These are phyloP conservation scores for Ophiodon elongatus DNA, from an alignment of 2,113 vertebrate species.

Conservation along the genomic window DNA sequence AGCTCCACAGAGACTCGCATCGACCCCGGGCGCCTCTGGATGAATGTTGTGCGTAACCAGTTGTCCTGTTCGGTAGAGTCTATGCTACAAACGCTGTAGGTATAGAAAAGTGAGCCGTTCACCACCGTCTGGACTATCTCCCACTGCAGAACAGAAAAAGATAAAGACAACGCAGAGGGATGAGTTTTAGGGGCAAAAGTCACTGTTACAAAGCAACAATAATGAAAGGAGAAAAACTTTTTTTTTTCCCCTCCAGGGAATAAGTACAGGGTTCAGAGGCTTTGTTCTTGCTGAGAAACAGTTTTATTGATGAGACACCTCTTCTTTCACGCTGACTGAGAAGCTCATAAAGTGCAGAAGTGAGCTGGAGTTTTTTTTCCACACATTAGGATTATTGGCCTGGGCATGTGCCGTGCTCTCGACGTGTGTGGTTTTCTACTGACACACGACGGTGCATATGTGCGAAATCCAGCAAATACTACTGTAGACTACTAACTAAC, in stretches of 20 bases:
- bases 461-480: slow-evolving; percentile 63
- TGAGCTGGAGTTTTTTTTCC: slow-evolving; percentile 54
- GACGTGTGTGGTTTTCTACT: slow-evolving; percentile 79
- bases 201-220: slow-evolving; percentile 9
- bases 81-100: slow-evolving; percentile 94
- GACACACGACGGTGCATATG: slow-evolving; percentile 50
- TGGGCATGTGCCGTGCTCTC: slow-evolving; percentile 65
- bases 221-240: slow-evolving; percentile 45
- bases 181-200: slow-evolving; percentile 51
- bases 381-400: slow-evolving; percentile 61
- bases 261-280: slow-evolving; percentile 52
- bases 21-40: slow-evolving; percentile 89
- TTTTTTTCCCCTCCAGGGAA: slow-evolving; percentile 13
- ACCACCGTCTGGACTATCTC: slow-evolving; percentile 94
- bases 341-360: slow-evolving; percentile 62
- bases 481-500: slow-evolving; percentile 66
- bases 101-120: slow-evolving; percentile 91
- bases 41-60: slow-evolving; percentile 97
- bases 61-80: slow-evolving; percentile 94
- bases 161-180: slow-evolving; percentile 34
- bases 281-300: slow-evolving; percentile 59
- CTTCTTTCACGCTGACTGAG: slow-evolving; percentile 59
- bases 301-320: slow-evolving; percentile 66
- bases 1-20: slow-evolving; percentile 93
- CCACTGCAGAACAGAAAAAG: slow-evolving; percentile 86